Base-by-base conservation (phyloP, 1,140 invertebrate genomes). In the Caerostris extrusa region DNA sequence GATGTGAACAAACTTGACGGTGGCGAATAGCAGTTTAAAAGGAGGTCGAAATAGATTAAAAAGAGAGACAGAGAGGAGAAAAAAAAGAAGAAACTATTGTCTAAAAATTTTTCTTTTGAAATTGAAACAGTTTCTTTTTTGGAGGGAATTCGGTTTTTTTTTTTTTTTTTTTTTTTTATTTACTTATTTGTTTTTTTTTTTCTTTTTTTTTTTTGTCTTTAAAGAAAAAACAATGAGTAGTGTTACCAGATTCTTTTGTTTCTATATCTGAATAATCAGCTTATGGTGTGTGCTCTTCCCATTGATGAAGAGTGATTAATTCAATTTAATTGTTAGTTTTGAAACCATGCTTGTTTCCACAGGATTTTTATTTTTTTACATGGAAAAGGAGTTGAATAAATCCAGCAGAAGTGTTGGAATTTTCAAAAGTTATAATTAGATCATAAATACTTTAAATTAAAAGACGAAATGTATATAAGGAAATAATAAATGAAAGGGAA, bases 31-130 rank as follows among this genome's bases (percentile, higher is more conserved):
- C 14, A 56, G 55, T 53, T 69, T 56, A 55, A 89, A 89, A 89
- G 71, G 53, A 67, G 64, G 64, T 69, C 50, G 64, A 53, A 89
- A 89, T 89, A 89, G 87, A 89, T 89, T 89, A 89, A 89, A 89
- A 17, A 89, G 34, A 34, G 34, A 34, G 34, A 34, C 34, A 34
- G 34, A 34, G 34, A 1, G 64, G 53, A 34, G 2, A 34, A 34
- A 34, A 50, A 58, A 64, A 77, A 89, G 7, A 55, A 19, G 53
- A 53, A 50, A 17, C 61, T 64, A 89, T 89, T 89, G 87, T 89
- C 64, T 89, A 89, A 89, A 89, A 89, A 34, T 34, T 89, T 89
- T 69, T 64, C 69, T 69, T 69, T 69, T 89, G 87, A 89, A 89
- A 89, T 53, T 77, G 71, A 77, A 77, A 77, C 71, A 77, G 34